Evolutionary conservation across 2,888 invertebrate genomes (phyloP), one percentile per base, ranked within the genome.

Genomic region (Orthosia incerta): DNA sequence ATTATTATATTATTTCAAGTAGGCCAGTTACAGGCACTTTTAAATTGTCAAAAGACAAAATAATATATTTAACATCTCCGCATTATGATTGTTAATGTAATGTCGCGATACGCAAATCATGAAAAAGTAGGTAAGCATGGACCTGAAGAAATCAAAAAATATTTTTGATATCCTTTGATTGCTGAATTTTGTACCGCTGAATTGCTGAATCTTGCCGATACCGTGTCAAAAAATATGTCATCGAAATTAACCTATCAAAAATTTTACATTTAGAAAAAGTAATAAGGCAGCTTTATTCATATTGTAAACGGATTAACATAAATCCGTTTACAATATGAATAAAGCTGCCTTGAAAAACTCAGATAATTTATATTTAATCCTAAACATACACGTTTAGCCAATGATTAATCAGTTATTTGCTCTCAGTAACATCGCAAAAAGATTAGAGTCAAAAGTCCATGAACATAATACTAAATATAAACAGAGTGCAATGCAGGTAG

Each of bases 401-500:
- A 53, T 7, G 16, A 48, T 15, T 7, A 18, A 15, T 50, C 45
- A 9, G 5, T 18, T 55, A n/a, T 9, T 2, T 55, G 18, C 12
- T 31, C 12, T 11, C 11, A 31, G 18, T 53, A 64, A 53, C 46
- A 73, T 63, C 13, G 46, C 31, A 69, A 68, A 60, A 71, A 46
- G 53, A 61, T 63, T 53, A 45, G 11, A 70, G 71, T 70, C 77
- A 73, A 77, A 61, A 71, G 71, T 82, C 50, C 70, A 61, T 57
- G 31, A 70, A 66, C 67, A 55, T 57, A 56, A 70, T 55, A 53
- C 20, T 51, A 18, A 16, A 18, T 23, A 31, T 48, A 57, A 61
- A 61, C 51, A 59, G 46, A 50, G 48, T 77, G 72, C 72, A 72
- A 86, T 86, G 82, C 85, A 57, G 65, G 65, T 60, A 69, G 61